Evolutionary conservation across 2,888 invertebrate species (phyloP).

Genomic region (Invenusta paracnida): DNA sequence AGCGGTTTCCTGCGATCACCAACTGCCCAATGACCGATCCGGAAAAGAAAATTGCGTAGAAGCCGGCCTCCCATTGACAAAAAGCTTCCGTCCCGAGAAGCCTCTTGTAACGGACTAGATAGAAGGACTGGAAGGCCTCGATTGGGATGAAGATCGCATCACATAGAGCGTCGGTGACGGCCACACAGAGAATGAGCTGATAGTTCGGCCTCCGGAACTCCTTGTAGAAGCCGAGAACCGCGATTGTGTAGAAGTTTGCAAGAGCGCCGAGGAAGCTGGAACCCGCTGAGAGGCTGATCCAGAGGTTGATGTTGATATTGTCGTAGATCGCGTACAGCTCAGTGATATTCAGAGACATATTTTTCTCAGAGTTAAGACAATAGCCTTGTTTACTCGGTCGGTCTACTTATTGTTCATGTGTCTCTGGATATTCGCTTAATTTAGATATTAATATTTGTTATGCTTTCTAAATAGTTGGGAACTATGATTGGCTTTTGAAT

Average conservation of each 20-base stretch:
- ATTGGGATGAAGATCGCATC: conserved; percentile 36
- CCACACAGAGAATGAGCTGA: conserved; percentile 4
- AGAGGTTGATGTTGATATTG: not conserved
- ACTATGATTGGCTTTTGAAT: too few species aligned
- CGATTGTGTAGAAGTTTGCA: not conserved
- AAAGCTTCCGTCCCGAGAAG: conserved; percentile 15
- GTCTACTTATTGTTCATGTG: too few species aligned
- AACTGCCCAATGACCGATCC: conserved; percentile 28
- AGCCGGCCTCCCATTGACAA: conserved; percentile 27
- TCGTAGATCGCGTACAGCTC: not conserved
- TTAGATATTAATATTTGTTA: too few species aligned
- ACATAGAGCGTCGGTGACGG: not conserved
- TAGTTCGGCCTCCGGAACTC: conserved; percentile 30
- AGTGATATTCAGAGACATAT: not conserved
- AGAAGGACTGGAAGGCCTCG: conserved; percentile 32
- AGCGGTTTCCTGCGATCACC: conserved; percentile 23
- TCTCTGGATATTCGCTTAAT: too few species aligned
- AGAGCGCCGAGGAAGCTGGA: not conserved
- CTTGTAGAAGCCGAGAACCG: not conserved
- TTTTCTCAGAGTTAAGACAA: too few species aligned
- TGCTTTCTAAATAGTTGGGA: too few species aligned
- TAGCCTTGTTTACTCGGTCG: too few species aligned
- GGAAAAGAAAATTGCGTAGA: conserved; percentile 8
- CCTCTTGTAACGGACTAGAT: not conserved
- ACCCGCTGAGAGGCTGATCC: not conserved